Percentiles rank a stretch among this genome's conserved stretches.
Evolutionary conservation across 2,797 vertebrate genomes (phyloP).

Genomic region (Xenops minutus): DNA sequence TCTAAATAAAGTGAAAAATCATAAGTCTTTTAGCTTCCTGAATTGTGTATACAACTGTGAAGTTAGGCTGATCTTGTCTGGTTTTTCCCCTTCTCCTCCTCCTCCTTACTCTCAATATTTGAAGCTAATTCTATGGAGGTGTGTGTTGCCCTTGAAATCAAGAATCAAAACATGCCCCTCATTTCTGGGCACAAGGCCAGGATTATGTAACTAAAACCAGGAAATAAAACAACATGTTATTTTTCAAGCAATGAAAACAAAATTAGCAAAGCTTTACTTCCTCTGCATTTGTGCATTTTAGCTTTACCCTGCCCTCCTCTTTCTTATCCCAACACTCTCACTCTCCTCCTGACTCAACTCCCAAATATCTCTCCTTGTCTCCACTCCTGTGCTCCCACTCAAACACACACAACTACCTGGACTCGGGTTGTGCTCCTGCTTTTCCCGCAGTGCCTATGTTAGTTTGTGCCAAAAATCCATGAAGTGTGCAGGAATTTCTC

Average conservation of each 20-base stretch:
- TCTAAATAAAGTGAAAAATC: neutral
- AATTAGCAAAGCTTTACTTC: neutral
- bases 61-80: neutral
- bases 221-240: neutral
- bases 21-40: neutral
- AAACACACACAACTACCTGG: neutral
- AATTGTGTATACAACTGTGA: neutral
- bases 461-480: neutral
- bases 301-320: neutral
- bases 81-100: neutral
- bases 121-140: neutral
- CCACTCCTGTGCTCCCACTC: fast-evolving
- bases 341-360: neutral
- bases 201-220: neutral
- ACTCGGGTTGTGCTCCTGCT: neutral
- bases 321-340: neutral
- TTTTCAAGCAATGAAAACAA: neutral
- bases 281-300: neutral
- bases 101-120: neutral
- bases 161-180: neutral
- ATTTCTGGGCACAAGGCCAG: neutral
- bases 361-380: neutral
- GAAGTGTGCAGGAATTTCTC: neutral
- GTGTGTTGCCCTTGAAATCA: neutral
- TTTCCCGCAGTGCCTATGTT: neutral